Percentiles rank a stretch among this genome's conserved stretches.
Conservation (phyloP, 2,797 vertebrate species). For the Poecilia gillii region DNA sequence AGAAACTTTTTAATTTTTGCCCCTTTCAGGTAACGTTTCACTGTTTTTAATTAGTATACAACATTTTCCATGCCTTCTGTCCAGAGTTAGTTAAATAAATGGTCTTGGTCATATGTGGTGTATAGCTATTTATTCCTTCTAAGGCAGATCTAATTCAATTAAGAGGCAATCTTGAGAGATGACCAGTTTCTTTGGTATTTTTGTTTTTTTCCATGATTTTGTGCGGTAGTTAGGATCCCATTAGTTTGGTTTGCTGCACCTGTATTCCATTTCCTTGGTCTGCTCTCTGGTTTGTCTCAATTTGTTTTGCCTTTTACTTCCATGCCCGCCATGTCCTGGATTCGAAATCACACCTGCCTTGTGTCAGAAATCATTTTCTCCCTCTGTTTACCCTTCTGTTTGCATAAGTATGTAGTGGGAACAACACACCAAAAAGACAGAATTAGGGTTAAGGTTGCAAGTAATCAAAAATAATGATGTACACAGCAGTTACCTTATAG, state of each 20-base stretch:
- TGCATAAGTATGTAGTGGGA: not conserved
- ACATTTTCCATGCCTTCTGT: not conserved
- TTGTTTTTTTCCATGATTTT: not conserved
- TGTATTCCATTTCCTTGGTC: not conserved
- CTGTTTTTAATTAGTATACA: not conserved
- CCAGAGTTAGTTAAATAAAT: not conserved
- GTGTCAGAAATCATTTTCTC: not conserved
- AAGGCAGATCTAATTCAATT: not conserved
- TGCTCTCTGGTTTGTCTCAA: not conserved
- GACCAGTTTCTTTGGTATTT: not conserved
- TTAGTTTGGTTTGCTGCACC: conserved; percentile 4
- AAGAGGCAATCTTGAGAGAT: not conserved
- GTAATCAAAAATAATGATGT: not conserved
- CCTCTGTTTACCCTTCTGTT: not conserved
- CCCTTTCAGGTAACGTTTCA: not conserved
- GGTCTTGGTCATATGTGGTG: not conserved
- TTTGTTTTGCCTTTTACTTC: conserved; percentile 4
- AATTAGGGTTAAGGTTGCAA: too few relatives aligned
- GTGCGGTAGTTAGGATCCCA: not conserved
- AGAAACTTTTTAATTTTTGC: not conserved
- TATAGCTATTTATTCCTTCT: not conserved
- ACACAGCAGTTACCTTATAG: not conserved
- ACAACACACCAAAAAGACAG: not conserved
- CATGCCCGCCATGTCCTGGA: not conserved
- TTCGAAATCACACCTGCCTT: not conserved